A percentile compares a stretch with the other conserved stretches of the same genome.
Evolutionary conservation across 2,797 vertebrate species (phyloP).

Genomic region (Poliocrania exsul): DNA sequence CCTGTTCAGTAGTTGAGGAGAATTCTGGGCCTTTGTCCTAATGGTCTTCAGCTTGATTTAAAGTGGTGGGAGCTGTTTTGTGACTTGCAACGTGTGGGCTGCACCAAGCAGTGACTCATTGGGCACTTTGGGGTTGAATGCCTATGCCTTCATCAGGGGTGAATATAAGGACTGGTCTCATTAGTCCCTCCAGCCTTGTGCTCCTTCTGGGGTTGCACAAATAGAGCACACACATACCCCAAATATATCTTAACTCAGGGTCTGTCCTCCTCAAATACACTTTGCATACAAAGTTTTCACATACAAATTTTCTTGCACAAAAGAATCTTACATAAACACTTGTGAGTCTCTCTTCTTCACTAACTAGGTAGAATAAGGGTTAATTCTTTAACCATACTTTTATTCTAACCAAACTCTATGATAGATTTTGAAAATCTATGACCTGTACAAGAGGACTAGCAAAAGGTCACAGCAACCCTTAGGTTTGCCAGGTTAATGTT

Average conservation of each 20-base stretch:
- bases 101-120: neutral
- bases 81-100: accelerated
- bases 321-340: neutral
- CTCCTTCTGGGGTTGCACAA: neutral
- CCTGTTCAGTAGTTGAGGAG: neutral
- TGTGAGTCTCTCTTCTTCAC: neutral
- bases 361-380: neutral
- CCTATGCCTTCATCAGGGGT: neutral
- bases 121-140: neutral
- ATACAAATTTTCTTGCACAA: neutral
- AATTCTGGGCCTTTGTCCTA: neutral
- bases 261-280: neutral
- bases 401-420: neutral
- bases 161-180: neutral
- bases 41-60: neutral
- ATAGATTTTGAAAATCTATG: neutral
- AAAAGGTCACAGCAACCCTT: neutral
- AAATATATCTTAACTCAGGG: neutral
- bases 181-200: neutral
- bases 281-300: neutral
- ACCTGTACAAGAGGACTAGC: neutral
- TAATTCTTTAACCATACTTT: neutral
- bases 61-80: neutral
- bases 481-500: neutral
- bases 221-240: neutral